Evolutionary conservation across 2,888 invertebrate genomes (phyloP), one percentile per base, ranked within the genome.

Genomic region (Augiades crinisus): DNA sequence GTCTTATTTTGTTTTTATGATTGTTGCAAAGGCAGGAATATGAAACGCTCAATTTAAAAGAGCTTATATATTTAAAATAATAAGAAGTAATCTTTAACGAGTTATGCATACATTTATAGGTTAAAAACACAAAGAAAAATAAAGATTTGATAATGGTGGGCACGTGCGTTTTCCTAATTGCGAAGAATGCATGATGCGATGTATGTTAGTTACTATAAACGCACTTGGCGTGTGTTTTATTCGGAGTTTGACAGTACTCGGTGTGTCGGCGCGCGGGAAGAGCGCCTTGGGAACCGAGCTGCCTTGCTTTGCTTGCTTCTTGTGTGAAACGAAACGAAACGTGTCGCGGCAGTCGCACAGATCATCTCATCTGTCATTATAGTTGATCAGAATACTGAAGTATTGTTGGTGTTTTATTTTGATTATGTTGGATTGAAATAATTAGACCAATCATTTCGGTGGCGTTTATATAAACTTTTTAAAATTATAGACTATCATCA

Each of bases 161-260:
- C n/a, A n/a, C n/a, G n/a, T n/a, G n/a, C n/a, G n/a, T n/a, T 30
- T 30, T 6, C n/a, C 12, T 30, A n/a, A 30, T 30, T 30, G 30
- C 12, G 10, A 30, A n/a, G 30, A 30, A 30, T 30, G 30, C 12
- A 12, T 21, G 21, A 5, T 21, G 21, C 21, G 4, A 21, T n/a
- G n/a, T n/a, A n/a, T 27, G 27, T 41, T 73, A 69, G 72, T 68
- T 74, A 72, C 65, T 30, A 12, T 30, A 51, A 58, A 64, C 65
- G 62, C 63, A 65, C 65, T 72, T 78, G 65, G 71, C 72, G 70
- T 73, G 68, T 66, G 60, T 63, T 65, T 65, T 60, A 61, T 70
- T 70, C 60, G 57, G 58, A 58, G 60, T 68, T 72, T 72, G 73
- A 75, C 82, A 84, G 84, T 84, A 82, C 80, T 79, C 75, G 73